A percentile compares a stretch with the other conserved stretches of the same genome.
These are phyloP conservation scores for Rhyacichthys aspro DNA, from an alignment of 2,797 vertebrate genomes.

Conservation along the genomic window DNA sequence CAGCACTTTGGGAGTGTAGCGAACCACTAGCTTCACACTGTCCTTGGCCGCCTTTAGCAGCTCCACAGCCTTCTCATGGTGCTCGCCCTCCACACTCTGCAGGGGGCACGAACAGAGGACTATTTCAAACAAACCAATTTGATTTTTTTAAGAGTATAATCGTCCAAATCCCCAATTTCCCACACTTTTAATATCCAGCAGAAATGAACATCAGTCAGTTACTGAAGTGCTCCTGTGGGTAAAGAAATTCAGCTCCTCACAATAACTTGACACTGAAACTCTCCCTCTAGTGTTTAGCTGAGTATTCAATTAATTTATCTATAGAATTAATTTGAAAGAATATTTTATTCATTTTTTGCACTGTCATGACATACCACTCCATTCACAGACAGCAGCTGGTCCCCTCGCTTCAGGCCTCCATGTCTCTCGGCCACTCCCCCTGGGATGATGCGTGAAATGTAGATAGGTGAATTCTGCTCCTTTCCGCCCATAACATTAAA, in stretches of 20 bases:
- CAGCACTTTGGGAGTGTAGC: slow-evolving; percentile 98
- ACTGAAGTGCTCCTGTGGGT: no score
- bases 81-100: slow-evolving; percentile 97
- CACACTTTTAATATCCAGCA: no score
- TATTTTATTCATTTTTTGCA: slow-evolving; percentile 2
- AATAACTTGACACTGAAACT: no score
- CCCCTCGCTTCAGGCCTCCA: slow-evolving; percentile 94
- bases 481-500: slow-evolving; percentile 99
- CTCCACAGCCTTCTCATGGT: slow-evolving; percentile 97
- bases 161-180: no score
- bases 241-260: not conserved
- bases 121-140: slow-evolving; percentile 7
- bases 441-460: slow-evolving; percentile 98
- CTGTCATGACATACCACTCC: slow-evolving; percentile 86
- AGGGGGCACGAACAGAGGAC: slow-evolving; percentile 5
- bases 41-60: slow-evolving; percentile 96
- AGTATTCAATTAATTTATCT: no score
- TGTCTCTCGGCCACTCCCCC: slow-evolving; percentile 97
- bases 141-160: no score
- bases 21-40: slow-evolving; percentile 96
- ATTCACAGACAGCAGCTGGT: slow-evolving; percentile 97
- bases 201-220: no score
- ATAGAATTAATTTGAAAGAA: not conserved
- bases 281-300: no score
- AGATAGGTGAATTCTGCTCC: slow-evolving; percentile 98